Percentiles rank a stretch among this genome's conserved stretches.
Evolutionary conservation across 2,113 vertebrate genomes (phyloP).

Genomic region (Conger conger): DNA sequence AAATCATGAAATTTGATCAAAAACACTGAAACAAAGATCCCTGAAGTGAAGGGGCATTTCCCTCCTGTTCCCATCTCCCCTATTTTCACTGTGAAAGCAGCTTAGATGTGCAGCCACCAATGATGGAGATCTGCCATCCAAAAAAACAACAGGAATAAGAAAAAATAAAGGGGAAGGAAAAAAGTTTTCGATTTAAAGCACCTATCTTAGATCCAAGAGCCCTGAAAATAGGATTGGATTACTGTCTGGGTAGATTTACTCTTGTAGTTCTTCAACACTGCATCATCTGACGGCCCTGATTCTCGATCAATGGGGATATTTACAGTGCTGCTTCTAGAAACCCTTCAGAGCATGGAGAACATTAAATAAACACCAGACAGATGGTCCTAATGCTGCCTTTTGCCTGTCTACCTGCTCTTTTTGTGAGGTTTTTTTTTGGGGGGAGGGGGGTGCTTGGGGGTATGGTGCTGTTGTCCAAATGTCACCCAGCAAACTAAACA

Average conservation of each 20-base stretch:
- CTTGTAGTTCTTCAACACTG: slow-evolving; percentile 66
- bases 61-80: background rate
- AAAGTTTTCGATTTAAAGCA: slow-evolving; percentile 76
- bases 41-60: background rate
- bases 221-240: slow-evolving; percentile 79
- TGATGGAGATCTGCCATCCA: slow-evolving; percentile 23
- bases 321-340: slow-evolving; percentile 75
- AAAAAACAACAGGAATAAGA: slow-evolving; percentile 32
- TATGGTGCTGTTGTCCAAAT: background rate
- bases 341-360: slow-evolving; percentile 69
- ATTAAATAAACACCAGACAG: slow-evolving; percentile 72
- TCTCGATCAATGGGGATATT: slow-evolving; percentile 80
- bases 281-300: slow-evolving; percentile 76
- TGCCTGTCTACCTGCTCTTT: slow-evolving; percentile 24
- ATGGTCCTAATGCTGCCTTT: slow-evolving; percentile 63
- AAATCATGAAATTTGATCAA: background rate
- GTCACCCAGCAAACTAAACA: background rate
- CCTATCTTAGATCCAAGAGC: slow-evolving; percentile 75
- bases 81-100: background rate
- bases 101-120: background rate
- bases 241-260: slow-evolving; percentile 79
- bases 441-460: background rate
- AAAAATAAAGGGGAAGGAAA: slow-evolving; percentile 51
- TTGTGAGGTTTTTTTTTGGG: background rate
- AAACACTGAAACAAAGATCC: background rate